phyloP scores from a whole-genome alignment of 2,888 invertebrate genomes.

The Drosophila greeni region DNA sequence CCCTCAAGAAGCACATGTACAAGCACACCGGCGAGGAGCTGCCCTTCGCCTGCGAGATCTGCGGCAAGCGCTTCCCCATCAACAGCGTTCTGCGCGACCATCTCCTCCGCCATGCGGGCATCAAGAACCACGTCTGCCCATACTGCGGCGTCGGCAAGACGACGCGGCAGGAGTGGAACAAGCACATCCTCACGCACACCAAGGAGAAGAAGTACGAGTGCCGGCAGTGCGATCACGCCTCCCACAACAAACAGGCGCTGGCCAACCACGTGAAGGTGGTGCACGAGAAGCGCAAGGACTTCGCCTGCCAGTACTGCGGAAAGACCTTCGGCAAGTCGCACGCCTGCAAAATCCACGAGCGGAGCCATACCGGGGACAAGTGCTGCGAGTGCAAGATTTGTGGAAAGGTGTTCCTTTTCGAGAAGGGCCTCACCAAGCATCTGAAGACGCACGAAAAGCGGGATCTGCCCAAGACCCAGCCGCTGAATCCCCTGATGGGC shows the following conservation, averaged over 20 bases:
- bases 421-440: constrained; percentile 75
- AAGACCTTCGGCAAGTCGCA: constrained; percentile 76
- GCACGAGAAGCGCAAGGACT: constrained; percentile 75
- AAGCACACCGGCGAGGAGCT: constrained; percentile 76
- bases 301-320: constrained; percentile 76
- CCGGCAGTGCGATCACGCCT: constrained; percentile 73
- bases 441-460: constrained; percentile 75
- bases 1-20: constrained; percentile 76
- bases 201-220: constrained; percentile 76
- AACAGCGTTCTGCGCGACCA: constrained; percentile 76
- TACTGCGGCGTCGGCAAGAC: constrained; percentile 77
- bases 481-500: constrained; percentile 33
- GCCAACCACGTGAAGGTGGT: constrained; percentile 75
- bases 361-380: constrained; percentile 75
- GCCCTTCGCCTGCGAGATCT: constrained; percentile 75
- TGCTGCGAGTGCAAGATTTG: constrained; percentile 76
- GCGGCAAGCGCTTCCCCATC: constrained; percentile 75
- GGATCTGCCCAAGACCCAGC: constrained; percentile 56
- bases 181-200: constrained; percentile 76
- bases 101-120: constrained; percentile 76
- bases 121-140: constrained; percentile 76
- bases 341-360: constrained; percentile 76
- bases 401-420: constrained; percentile 74
- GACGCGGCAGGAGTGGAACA: constrained; percentile 76
- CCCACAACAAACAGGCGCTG: constrained; percentile 75